Evolutionary conservation across 2,888 invertebrate genomes (phyloP).

Genomic region (Andrena camellia): DNA sequence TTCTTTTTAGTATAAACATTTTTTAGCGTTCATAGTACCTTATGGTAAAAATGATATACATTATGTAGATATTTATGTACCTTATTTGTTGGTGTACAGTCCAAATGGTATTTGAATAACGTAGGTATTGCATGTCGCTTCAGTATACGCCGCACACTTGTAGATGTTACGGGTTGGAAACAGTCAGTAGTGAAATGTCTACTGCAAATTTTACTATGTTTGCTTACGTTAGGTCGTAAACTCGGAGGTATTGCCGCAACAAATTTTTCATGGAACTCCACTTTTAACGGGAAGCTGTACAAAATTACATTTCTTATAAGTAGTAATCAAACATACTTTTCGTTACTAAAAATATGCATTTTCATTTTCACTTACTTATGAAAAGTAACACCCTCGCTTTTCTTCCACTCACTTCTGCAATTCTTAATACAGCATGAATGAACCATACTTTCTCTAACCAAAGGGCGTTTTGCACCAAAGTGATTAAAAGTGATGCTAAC

Average conservation of each 20-base stretch:
- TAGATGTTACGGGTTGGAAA: not conserved
- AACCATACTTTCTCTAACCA: not conserved
- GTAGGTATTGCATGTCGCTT: not conserved
- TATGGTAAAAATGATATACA: not conserved
- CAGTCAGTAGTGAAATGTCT: conserved; percentile 1
- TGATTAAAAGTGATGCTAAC: too few species aligned
- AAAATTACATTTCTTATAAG: not conserved
- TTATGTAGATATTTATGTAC: not conserved
- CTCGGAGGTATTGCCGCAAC: not conserved
- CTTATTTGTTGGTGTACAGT: not conserved
- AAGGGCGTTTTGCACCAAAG: too few species aligned
- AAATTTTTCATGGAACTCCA: not conserved
- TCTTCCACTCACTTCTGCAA: not conserved
- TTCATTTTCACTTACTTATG: conserved; percentile 9
- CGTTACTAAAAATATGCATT: conserved; percentile 1
- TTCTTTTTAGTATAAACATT: not conserved
- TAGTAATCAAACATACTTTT: not conserved
- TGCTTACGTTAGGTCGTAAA: not conserved
- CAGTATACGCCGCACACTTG: not conserved
- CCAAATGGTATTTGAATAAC: not conserved
- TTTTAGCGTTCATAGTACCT: not conserved
- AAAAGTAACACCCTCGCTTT: not conserved
- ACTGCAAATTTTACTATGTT: conserved; percentile 1
- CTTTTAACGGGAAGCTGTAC: not conserved
- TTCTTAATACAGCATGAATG: conserved; percentile 1